A percentile compares a stretch with the other conserved stretches of the same genome.
Conservation (phyloP, 2,888 invertebrate genomes). For the Andrena dorsata region DNA sequence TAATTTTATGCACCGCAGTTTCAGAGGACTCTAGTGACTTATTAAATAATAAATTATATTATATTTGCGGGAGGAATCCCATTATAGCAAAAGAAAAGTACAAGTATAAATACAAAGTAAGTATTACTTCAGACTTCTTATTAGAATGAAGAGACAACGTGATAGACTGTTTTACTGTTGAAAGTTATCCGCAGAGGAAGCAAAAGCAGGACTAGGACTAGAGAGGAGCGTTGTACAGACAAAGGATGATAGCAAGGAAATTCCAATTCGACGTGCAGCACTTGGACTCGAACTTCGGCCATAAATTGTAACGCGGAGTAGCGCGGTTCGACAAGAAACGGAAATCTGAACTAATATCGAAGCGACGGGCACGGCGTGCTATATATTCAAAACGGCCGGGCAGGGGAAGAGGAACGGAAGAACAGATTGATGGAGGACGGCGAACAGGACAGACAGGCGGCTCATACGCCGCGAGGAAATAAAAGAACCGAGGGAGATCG, state of each 20-base stretch:
- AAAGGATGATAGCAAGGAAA: slow-evolving; percentile 49
- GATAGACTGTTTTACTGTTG: not conserved
- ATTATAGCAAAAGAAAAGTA: too few species aligned
- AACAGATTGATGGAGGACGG: slow-evolving; percentile 47
- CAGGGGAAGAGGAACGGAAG: not conserved
- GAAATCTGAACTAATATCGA: slow-evolving; percentile 61
- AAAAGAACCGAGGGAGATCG: slow-evolving; percentile 19
- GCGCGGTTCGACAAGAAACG: slow-evolving; percentile 47
- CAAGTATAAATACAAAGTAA: too few species aligned
- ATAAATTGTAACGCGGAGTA: slow-evolving; percentile 40
- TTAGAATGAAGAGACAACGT: too few species aligned
- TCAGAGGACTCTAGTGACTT: too few species aligned
- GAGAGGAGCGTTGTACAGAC: not conserved
- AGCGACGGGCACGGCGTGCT: not conserved
- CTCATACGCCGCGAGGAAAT: slow-evolving; percentile 28
- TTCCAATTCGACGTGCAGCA: slow-evolving; percentile 38
- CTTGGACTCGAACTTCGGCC: slow-evolving; percentile 42
- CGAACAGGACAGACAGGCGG: slow-evolving; percentile 41
- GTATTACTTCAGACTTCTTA: too few species aligned
- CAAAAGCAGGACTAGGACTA: not conserved
- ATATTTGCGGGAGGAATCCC: too few species aligned
- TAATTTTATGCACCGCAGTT: too few species aligned
- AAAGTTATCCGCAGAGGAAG: not conserved
- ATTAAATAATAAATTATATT: too few species aligned
- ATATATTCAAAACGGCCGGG: slow-evolving; percentile 33